phyloP scores from a whole-genome alignment of 2,797 vertebrate species.

The Acrocephalus scirpaceus region DNA sequence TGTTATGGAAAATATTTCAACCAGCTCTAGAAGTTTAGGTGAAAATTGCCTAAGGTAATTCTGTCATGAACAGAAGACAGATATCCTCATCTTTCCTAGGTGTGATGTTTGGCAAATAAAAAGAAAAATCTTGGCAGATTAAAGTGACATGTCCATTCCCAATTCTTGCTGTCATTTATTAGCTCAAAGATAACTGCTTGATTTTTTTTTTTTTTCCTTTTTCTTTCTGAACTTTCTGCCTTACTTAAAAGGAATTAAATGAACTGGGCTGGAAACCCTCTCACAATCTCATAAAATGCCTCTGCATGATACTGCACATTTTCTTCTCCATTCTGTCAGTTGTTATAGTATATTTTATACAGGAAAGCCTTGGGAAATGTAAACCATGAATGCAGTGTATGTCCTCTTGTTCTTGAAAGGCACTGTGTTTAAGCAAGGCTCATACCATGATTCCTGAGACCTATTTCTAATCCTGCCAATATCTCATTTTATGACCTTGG shows the following conservation, averaged over 20 bases:
- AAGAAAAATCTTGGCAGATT: conserved; percentile 13
- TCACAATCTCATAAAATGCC: not conserved
- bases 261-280: not conserved
- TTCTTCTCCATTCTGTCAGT: not conserved
- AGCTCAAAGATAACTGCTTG: not conserved
- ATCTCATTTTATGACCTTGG: not conserved
- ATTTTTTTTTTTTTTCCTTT: not conserved
- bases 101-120: conserved; percentile 7
- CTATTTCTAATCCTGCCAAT: not conserved
- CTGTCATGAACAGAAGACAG: not conserved
- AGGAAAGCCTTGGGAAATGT: not conserved
- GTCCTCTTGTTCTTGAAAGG: not conserved
- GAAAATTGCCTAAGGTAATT: conserved; percentile 30
- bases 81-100: not conserved
- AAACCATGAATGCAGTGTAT: not conserved
- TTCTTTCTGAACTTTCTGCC: not conserved
- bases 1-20: not conserved
- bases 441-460: not conserved
- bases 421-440: not conserved
- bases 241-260: conserved; percentile 17
- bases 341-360: not conserved
- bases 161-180: not conserved
- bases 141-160: not conserved
- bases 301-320: not conserved
- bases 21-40: not conserved